Evolutionary conservation across 2,797 vertebrate genomes (phyloP), one percentile per base, ranked within the genome.

Genomic region (Arrhamphus sclerolepis): DNA sequence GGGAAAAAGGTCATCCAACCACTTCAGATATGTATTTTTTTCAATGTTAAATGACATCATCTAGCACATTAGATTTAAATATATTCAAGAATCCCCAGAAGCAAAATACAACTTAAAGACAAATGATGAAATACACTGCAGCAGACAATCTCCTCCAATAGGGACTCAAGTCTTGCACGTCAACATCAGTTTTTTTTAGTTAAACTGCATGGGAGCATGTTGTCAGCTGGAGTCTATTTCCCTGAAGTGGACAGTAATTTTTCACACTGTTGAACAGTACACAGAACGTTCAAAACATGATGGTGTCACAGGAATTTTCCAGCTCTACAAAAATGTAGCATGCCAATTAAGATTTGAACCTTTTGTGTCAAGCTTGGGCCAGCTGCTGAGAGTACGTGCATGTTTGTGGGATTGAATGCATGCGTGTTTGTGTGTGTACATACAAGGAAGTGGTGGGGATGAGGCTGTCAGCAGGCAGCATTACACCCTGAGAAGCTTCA

Each of bases 401-500:
- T 61, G 31, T 74, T 29, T 65, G 48, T 63, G 55, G 63, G 58
- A 43, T 31, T 38, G 48, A 11, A 19, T 44, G 10, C 13, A 4
- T 65, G 61, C 39, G 41, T 56, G 28, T 16, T n/a, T n/a, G 40
- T 59, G 68, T 59, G 66, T 78, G 71, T 63, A 49, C 49, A 18
- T 54, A 50, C 49, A 76, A 81, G 83, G 83, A 89, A 86, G 75
- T 80, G 50, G 57, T 72, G 54, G 47, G 77, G 87, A 83, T 84
- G 84, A 86, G 62, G 67, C 82, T 89, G 82, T 90, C 87, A 90
- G 77, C 85, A 71, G 67, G 73, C 52, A 58, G 85, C 85, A 89
- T 90, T 86, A 89, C 19, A 85, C 61, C 66, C 64, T 69, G 69
- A 62, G 65, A 62, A 74, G 78, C 76, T 77, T 41, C 70, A 74